Conservation (phyloP, 2,888 invertebrate species). For the Mythimna loreyi region DNA sequence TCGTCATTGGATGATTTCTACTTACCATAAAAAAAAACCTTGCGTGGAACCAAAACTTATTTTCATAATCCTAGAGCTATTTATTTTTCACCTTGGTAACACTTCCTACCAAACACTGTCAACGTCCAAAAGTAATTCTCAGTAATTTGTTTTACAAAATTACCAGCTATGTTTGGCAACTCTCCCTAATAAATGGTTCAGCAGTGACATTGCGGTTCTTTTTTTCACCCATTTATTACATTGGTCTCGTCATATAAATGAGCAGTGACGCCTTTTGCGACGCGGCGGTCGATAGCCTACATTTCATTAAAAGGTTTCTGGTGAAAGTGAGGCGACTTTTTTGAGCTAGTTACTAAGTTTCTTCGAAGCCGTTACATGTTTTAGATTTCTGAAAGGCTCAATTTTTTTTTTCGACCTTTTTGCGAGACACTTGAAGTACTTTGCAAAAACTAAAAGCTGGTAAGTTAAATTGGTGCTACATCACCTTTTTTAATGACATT, state of each 20-base stretch:
- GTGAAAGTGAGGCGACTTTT: constrained; percentile 22
- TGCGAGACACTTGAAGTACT: background rate
- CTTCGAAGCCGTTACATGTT: constrained; percentile 9
- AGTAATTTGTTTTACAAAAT: constrained; percentile 61
- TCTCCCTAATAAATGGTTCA: constrained; percentile 72
- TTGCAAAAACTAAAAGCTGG: background rate
- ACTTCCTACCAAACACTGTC: constrained; percentile 41
- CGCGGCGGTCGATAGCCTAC: constrained; percentile 58
- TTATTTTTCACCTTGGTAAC: constrained; percentile 37
- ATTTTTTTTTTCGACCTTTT: background rate
- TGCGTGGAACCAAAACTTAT: background rate
- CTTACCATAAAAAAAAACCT: too few relatives aligned
- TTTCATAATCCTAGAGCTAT: background rate
- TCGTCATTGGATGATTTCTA: too few relatives aligned
- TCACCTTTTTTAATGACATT: background rate
- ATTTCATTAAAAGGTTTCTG: constrained; percentile 50
- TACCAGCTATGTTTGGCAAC: constrained; percentile 54
- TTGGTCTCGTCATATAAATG: constrained; percentile 67
- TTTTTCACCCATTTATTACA: constrained; percentile 69
- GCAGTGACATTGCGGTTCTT: constrained; percentile 68
- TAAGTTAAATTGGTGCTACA: background rate
- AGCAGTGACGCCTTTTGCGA: constrained; percentile 64
- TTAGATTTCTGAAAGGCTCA: constrained; percentile 2
- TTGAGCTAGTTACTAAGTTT: constrained; percentile 22
- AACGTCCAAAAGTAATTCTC: constrained; percentile 44